Conservation (phyloP, 2,113 vertebrate genomes). For the Tamias sibiricus region DNA sequence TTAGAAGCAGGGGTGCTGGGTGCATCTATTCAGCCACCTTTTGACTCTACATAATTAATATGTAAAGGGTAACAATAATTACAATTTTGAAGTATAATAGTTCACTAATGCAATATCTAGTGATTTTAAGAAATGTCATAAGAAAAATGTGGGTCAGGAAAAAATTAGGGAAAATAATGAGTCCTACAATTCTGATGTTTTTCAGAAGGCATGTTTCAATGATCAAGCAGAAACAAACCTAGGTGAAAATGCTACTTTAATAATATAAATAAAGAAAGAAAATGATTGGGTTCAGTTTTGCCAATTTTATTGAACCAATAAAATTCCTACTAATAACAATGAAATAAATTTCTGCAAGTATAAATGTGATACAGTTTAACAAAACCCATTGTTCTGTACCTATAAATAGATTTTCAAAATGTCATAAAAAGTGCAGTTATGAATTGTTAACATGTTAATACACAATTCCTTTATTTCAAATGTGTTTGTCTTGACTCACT, state of each 20-base stretch:
- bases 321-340: conserved; percentile 91
- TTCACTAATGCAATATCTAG: neutral
- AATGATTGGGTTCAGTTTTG: conserved; percentile 78
- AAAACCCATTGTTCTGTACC: conserved; percentile 92
- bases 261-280: neutral
- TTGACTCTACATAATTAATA: neutral
- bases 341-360: conserved; percentile 92
- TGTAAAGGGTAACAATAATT: conserved; percentile 7
- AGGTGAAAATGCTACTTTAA: neutral
- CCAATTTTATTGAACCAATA: conserved; percentile 92
- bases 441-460: conserved; percentile 91
- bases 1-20: neutral
- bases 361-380: conserved; percentile 91
- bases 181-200: neutral
- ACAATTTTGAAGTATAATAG: neutral
- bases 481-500: conserved; percentile 84
- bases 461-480: conserved; percentile 89
- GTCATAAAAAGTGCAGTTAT: conserved; percentile 92
- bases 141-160: neutral
- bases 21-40: neutral
- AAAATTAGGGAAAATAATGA: neutral
- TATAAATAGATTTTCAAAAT: conserved; percentile 92
- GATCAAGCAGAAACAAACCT: neutral
- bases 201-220: neutral
- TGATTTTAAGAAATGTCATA: neutral